Evolutionary conservation across 2,888 invertebrate genomes (phyloP).

Genomic region (Eupithecia tripunctaria): DNA sequence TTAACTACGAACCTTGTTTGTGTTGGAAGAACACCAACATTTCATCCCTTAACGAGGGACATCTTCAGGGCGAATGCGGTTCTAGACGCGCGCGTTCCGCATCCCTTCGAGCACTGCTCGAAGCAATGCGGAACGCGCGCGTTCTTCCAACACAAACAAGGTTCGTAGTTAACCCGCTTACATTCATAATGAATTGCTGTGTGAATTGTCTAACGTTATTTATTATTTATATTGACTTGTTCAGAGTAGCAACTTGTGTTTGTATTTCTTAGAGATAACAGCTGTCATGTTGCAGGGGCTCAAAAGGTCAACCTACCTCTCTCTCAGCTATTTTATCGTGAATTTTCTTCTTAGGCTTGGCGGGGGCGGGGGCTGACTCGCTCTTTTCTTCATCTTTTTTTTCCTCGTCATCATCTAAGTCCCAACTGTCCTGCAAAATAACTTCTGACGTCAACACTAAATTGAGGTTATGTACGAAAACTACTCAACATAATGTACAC

Average conservation of each 20-base stretch:
- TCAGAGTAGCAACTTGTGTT: not conserved
- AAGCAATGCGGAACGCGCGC: too few species aligned
- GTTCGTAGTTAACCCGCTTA: too few species aligned
- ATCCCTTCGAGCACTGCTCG: too few species aligned
- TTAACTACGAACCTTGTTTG: too few species aligned
- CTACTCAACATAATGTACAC: constrained; percentile 28
- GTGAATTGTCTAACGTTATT: too few species aligned
- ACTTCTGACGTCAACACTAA: constrained; percentile 74
- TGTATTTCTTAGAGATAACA: constrained; percentile 19
- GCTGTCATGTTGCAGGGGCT: constrained; percentile 18
- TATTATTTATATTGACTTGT: too few species aligned
- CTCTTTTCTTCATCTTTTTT: constrained; percentile 90
- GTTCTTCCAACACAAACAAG: too few species aligned
- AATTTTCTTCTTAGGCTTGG: constrained; percentile 90
- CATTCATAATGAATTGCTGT: too few species aligned
- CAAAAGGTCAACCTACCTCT: constrained; percentile 85
- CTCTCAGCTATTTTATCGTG: constrained; percentile 94
- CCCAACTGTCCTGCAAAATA: constrained; percentile 93
- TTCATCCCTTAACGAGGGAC: too few species aligned
- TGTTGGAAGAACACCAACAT: too few species aligned
- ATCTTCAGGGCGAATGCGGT: too few species aligned
- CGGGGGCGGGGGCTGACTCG: constrained; percentile 82
- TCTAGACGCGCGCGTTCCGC: too few species aligned
- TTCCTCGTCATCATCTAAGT: constrained; percentile 92
- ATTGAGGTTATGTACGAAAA: constrained; percentile 70